phyloP scores from a whole-genome alignment of 2,797 vertebrate species.

The Eleutherodactylus coqui region DNA sequence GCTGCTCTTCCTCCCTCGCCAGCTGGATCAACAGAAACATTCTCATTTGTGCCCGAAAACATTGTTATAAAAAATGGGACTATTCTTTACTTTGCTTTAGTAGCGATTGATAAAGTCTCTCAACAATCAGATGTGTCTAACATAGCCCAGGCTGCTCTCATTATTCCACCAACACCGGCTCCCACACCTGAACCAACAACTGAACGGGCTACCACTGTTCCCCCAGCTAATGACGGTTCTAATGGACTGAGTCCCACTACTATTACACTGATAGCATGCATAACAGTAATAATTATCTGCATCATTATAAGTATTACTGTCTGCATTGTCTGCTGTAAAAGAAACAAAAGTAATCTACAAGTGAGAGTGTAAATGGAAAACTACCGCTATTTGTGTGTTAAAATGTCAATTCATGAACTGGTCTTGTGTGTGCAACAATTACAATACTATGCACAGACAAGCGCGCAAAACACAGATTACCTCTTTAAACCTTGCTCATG shows the following conservation, averaged over 20 bases:
- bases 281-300: constrained; percentile 55
- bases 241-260: neutral
- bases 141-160: constrained; percentile 67
- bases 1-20: constrained; percentile 66
- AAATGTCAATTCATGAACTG: neutral
- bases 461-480: too few relatives aligned
- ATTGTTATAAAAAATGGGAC: constrained; percentile 67
- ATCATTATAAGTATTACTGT: constrained; percentile 46
- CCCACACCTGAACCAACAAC: neutral
- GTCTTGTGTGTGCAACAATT: neutral
- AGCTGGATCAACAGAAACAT: constrained; percentile 68
- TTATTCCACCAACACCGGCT: constrained; percentile 53
- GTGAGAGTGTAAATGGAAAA: neutral
- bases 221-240: neutral
- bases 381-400: neutral
- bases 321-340: constrained; percentile 51
- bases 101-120: constrained; percentile 59
- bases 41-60: constrained; percentile 67
- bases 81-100: constrained; percentile 70
- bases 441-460: too few relatives aligned
- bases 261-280: constrained; percentile 39
- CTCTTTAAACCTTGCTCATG: too few relatives aligned
- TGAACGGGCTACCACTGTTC: neutral
- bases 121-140: constrained; percentile 73
- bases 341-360: constrained; percentile 4